These are phyloP conservation scores for Metridium senile DNA, from an alignment of 92 coral and sea anemone genomes.

Conservation along the genomic window DNA sequence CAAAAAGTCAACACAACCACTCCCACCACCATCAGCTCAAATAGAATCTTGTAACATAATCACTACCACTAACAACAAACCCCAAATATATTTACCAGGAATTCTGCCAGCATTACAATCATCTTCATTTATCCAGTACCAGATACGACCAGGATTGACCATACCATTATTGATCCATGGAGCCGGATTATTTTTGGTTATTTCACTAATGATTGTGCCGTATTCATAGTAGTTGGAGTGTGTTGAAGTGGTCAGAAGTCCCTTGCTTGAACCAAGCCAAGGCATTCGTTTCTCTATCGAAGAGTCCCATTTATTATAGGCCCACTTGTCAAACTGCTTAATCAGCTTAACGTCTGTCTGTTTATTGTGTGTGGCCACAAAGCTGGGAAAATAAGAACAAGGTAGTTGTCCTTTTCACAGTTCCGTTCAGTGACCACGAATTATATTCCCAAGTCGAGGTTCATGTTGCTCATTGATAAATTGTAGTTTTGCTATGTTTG, in stretches of 20 bases:
- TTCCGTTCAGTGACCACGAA: no score
- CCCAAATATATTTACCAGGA: conserved; percentile 13
- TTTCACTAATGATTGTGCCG: conserved; percentile 56
- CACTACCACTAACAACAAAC: no score
- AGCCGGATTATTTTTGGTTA: conserved; percentile 45
- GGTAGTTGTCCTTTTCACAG: no score
- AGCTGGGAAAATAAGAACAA: conserved; percentile 21
- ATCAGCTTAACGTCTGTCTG: conserved; percentile 61
- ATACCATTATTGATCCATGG: conserved; percentile 58
- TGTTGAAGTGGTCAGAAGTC: conserved; percentile 60
- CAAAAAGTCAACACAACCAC: no score
- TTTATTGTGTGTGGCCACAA: conserved; percentile 41
- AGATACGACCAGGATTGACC: conserved; percentile 64
- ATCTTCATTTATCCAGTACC: conserved; percentile 78
- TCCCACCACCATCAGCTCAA: no score
- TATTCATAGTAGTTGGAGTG: conserved; percentile 45
- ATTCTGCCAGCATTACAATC: conserved; percentile 36
- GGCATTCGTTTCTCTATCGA: conserved; percentile 71
- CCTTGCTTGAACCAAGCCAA: conserved; percentile 54
- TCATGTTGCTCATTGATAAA: no score
- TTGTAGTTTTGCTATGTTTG: no score
- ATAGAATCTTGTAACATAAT: no score
- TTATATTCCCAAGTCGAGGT: no score
- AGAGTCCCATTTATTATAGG: conserved; percentile 39
- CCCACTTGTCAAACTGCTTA: conserved; percentile 45